Evolutionary conservation across 2,797 vertebrate species (phyloP), one percentile per base, ranked within the genome.

Genomic region (Artibeus lituratus): DNA sequence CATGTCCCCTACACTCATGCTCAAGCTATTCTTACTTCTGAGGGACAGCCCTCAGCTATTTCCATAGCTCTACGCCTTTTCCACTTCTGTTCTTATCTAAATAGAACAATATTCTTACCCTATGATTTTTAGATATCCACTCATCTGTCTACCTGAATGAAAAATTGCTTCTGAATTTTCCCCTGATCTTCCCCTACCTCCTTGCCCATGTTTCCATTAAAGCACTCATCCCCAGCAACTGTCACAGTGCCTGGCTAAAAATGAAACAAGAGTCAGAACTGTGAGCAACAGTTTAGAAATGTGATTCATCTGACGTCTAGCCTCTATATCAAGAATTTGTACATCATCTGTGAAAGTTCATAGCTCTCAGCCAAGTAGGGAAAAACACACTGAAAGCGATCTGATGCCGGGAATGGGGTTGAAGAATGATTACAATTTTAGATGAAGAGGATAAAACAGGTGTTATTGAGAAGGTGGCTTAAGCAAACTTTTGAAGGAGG

Each of bases 1-100:
- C 2, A 39, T 6, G 1, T 10, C 8, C 2, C 21, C 3, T 12
- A 10, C 15, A 44, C 15, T 70, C 11, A 4, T 6, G 35, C 78
- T 78, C 26, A 32, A 57, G 21, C 35, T 53, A 2, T 39, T 29
- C 4, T 62, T 42, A 35, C 19, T 44, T 32, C 77, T 22, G 59
- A 10, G 14, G 39, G 32, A 19, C 35, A 47, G 57, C 29, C 44
- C 8, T 65, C 37, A 16, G 53, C 15, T 39, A 18, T 11, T 5
- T 55, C 44, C n/a, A 26, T 1, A 35, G 14, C 35, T 44, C n/a
- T n/a, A 0, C 22, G 73, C 8, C 73, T 91, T 65, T 72, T 47
- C 51, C 22, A 14, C 29, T 44, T 81, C 53, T 70, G 16, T 24
- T 59, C n/a, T 49, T 53, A 12, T 47, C 24, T 37, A 53, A 2